These are phyloP conservation scores for Dolichotis patagonum DNA, from an alignment of 2,113 vertebrate genomes.

Conservation along the genomic window DNA sequence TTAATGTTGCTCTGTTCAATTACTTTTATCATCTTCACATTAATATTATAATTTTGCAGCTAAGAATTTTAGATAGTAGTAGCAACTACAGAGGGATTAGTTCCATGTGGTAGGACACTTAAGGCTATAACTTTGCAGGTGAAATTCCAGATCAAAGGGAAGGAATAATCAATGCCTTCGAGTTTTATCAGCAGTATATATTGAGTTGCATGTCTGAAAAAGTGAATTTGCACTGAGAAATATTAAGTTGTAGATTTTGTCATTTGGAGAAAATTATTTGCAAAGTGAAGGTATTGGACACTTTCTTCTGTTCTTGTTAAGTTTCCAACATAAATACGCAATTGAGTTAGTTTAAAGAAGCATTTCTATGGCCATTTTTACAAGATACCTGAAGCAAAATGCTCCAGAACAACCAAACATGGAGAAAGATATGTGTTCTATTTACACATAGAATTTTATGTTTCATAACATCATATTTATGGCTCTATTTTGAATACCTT, in stretches of 20 bases:
- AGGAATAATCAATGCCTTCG: neutral
- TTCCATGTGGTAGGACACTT: neutral
- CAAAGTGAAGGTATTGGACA: neutral
- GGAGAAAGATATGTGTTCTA: neutral
- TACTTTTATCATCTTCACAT: slow-evolving; percentile 5
- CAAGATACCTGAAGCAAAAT: neutral
- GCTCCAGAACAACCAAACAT: neutral
- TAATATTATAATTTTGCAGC: slow-evolving; percentile 52
- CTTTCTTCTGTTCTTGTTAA: neutral
- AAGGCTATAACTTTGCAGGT: slow-evolving; percentile 47
- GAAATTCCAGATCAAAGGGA: slow-evolving; percentile 62
- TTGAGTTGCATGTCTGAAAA: neutral
- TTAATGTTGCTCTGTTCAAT: slow-evolving; percentile 42
- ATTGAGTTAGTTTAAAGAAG: neutral
- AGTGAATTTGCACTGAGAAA: neutral
- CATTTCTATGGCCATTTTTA: neutral
- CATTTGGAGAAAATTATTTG: slow-evolving; percentile 26
- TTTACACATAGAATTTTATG: neutral
- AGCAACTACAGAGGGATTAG: slow-evolving; percentile 15
- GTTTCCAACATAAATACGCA: neutral
- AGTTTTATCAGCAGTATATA: slow-evolving; percentile 23
- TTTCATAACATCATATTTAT: neutral
- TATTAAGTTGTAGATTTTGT: slow-evolving; percentile 7
- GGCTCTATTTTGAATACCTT: neutral
- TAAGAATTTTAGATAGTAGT: slow-evolving; percentile 33